phyloP scores from a whole-genome alignment of 2,888 invertebrate species.

The Amblyjoppa proteus region DNA sequence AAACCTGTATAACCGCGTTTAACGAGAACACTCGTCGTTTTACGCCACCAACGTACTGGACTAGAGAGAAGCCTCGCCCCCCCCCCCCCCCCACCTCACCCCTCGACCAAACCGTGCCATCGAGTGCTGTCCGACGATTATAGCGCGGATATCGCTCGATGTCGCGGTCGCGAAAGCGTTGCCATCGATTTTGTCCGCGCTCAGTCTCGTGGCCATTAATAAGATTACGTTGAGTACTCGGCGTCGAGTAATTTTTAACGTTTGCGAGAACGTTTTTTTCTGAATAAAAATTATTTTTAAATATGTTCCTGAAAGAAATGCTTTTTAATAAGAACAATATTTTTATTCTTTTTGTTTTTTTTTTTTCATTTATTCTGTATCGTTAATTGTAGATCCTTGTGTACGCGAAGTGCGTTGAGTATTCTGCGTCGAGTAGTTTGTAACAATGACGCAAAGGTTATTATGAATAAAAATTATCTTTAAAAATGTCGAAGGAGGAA shows the following conservation, averaged over 20 bases:
- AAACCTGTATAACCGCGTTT: constrained; percentile 31
- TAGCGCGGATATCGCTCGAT: constrained; percentile 29
- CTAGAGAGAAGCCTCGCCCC: background rate
- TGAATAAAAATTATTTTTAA: no score
- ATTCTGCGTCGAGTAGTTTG: background rate
- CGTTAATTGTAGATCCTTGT: no score
- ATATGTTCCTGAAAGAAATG: no score
- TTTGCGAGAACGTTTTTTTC: background rate
- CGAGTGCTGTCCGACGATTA: constrained; percentile 43
- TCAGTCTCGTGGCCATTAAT: background rate
- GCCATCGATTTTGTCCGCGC: constrained; percentile 20
- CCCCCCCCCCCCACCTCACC: background rate
- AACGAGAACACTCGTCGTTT: constrained; percentile 45
- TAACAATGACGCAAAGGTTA: background rate
- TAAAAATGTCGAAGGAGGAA: no score
- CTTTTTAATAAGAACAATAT: no score
- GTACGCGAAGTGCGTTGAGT: background rate
- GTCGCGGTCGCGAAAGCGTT: constrained; percentile 5
- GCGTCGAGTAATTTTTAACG: background rate
- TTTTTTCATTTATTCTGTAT: no score
- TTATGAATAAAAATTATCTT: no score
- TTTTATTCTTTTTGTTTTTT: no score
- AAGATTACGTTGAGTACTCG: background rate
- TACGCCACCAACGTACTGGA: background rate
- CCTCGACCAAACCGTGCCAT: background rate